Evolutionary conservation across 2,797 vertebrate genomes (phyloP).

Genomic region (Borostomias antarcticus): DNA sequence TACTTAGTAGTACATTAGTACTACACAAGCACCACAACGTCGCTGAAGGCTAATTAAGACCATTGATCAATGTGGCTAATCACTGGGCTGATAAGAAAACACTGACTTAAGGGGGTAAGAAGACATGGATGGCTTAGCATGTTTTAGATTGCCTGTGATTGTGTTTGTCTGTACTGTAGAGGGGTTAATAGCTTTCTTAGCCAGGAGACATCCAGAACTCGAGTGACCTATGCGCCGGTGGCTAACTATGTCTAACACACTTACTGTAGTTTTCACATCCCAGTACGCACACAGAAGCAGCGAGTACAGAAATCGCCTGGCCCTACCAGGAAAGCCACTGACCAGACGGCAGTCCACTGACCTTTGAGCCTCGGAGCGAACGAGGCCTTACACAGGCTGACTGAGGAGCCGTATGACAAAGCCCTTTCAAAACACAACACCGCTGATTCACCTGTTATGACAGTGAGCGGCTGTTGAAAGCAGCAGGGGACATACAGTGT

Average conservation of each 20-base stretch:
- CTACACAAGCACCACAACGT: slow-evolving; percentile 1
- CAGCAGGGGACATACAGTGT: slow-evolving; percentile 20
- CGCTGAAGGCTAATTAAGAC: slow-evolving; percentile 11
- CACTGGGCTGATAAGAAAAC: slow-evolving; percentile 30
- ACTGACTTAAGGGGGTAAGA: slow-evolving; percentile 30
- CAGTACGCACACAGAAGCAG: slow-evolving; percentile 13
- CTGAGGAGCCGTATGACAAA: background rate
- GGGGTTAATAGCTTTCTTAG: slow-evolving; percentile 1
- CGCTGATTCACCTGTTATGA: background rate
- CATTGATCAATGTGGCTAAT: slow-evolving; percentile 1
- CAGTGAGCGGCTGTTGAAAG: slow-evolving; percentile 24
- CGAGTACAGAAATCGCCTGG: background rate
- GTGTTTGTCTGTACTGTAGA: background rate
- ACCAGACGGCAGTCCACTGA: background rate
- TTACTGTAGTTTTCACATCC: slow-evolving; percentile 39
- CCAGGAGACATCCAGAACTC: background rate
- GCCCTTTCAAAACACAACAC: background rate
- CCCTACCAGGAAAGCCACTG: background rate
- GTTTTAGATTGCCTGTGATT: background rate
- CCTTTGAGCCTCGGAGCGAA: background rate
- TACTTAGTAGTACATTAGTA: no score
- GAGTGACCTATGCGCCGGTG: no score
- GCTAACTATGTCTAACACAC: slow-evolving; percentile 5
- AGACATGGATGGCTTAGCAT: slow-evolving; percentile 32
- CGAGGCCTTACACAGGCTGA: background rate